Evolutionary conservation across 2,888 invertebrate species (phyloP), one percentile per base, ranked within the genome.

Genomic region (Drosophila flavopinicola): DNA sequence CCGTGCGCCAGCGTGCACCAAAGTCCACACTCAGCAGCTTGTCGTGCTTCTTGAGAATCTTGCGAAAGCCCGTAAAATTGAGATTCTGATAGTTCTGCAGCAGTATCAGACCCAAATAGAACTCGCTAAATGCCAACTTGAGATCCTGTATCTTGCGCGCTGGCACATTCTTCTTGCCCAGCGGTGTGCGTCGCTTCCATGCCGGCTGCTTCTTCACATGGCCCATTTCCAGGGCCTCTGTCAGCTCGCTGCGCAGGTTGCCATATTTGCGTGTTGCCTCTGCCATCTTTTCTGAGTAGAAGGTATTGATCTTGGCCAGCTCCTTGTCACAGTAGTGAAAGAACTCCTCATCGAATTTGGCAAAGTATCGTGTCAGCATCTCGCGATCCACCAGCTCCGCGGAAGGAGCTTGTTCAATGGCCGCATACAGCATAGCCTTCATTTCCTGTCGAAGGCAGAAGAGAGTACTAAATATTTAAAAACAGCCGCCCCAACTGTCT

Each of bases 41-140:
- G 90, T 97, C 97, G 90, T 97, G 97, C 90, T 97, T 97, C 90
- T 97, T 97, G 38, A 97, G 92, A 75, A 97, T 98, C 91, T 97
- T 97, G 35, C 97, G 93, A 91, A 97, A 97, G 1, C 97, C 97
- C 4, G 96, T 97, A 84, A 96, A 96, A 92, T 97, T 97, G 10
- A 97, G 92, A 79, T 95, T 96, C 90, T 97, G 96, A 90, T 96
- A 96, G 90, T 97, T 97, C 91, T 97, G 97, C 48, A 97, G 91
- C 35, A 97, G 91, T 82, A 97, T 96, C 54, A 97, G 92, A 78
- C 95, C 95, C 51, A 97, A 93, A 91, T 97, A 98, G 91, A 96
- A 97, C 92, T 97, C 97, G 84, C 96, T 96, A 91, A 96, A 97
- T 49, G 97, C 97, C 71, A 97, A 92, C 91, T 96, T 96, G 66